These are phyloP conservation scores for Echeneis naucrates DNA, from an alignment of 2,797 vertebrate genomes.

Conservation along the genomic window DNA sequence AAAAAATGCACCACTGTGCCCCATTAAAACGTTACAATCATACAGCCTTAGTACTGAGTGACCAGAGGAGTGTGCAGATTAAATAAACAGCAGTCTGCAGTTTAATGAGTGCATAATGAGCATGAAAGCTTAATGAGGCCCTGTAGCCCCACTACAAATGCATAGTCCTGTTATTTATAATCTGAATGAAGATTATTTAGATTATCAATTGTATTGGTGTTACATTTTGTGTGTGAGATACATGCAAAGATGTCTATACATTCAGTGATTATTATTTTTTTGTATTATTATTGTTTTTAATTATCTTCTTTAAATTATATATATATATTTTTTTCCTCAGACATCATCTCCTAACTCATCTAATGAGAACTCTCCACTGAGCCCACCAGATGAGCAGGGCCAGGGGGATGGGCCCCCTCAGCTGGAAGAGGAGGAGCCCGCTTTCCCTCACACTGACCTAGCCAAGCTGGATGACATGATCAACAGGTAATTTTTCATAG, in stretches of 20 bases:
- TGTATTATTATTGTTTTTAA: background rate
- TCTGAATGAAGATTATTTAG: background rate
- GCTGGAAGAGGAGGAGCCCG: conserved; percentile 98
- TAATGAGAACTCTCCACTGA: conserved; percentile 99
- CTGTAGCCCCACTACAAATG: background rate
- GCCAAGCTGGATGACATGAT: conserved; percentile 99
- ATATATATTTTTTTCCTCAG: conserved; percentile 76
- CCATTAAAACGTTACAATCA: conserved; percentile 7
- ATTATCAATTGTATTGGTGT: background rate
- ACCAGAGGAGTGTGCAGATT: conserved; percentile 14
- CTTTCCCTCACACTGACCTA: conserved; percentile 98
- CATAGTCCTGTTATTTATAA: background rate
- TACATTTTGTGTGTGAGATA: background rate
- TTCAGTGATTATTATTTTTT: conserved; percentile 16
- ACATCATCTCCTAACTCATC: conserved; percentile 98
- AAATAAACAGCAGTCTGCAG: conserved; percentile 17
- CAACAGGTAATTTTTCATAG: conserved; percentile 89
- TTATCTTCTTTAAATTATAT: too few species aligned
- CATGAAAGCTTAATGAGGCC: background rate
- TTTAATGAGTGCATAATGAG: too few species aligned
- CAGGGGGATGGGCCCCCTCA: conserved; percentile 93
- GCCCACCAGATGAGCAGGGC: conserved; percentile 94
- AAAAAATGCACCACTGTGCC: conserved; percentile 18
- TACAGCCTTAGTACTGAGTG: background rate
- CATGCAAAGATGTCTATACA: background rate